A percentile compares a stretch with the other conserved stretches of the same genome.
Evolutionary conservation across 2,797 vertebrate species (phyloP).

Genomic region (Brachyrhaphis roseni): DNA sequence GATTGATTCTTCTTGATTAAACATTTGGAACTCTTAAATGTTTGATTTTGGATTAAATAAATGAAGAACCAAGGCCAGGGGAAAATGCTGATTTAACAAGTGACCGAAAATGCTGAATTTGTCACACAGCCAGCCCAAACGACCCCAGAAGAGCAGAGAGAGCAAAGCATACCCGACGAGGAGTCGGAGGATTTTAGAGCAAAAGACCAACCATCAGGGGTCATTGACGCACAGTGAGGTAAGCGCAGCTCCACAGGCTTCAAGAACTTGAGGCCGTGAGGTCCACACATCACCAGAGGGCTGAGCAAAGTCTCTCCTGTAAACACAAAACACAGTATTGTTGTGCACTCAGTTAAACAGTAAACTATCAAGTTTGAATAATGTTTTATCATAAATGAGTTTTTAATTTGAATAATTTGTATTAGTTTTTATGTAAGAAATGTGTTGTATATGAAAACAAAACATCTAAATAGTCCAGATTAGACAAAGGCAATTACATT

Average conservation of each 20-base stretch:
- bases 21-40: background rate
- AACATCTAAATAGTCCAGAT: background rate
- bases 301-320: conserved; percentile 94
- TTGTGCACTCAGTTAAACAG: background rate
- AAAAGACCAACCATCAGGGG: conserved; percentile 99
- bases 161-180: conserved; percentile 99
- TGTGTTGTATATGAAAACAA: background rate
- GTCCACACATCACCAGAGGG: conserved; percentile 96
- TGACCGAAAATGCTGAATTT: conserved; percentile 63
- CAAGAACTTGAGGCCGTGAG: conserved; percentile 98
- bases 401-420: background rate
- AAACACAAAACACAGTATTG: conserved; percentile 53
- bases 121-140: conserved; percentile 89
- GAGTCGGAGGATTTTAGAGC: conserved; percentile 99
- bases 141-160: conserved; percentile 93
- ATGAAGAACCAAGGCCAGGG: conserved; percentile 50
- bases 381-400: background rate
- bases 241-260: conserved; percentile 99
- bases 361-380: background rate
- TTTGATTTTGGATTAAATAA: conserved; percentile 3
- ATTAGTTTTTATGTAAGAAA: background rate
- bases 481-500: background rate
- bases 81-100: conserved; percentile 57
- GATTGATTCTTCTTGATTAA: conserved; percentile 49
- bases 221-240: conserved; percentile 99